Conservation (phyloP, 2,113 vertebrate species). For the Heptranchias perlo region DNA sequence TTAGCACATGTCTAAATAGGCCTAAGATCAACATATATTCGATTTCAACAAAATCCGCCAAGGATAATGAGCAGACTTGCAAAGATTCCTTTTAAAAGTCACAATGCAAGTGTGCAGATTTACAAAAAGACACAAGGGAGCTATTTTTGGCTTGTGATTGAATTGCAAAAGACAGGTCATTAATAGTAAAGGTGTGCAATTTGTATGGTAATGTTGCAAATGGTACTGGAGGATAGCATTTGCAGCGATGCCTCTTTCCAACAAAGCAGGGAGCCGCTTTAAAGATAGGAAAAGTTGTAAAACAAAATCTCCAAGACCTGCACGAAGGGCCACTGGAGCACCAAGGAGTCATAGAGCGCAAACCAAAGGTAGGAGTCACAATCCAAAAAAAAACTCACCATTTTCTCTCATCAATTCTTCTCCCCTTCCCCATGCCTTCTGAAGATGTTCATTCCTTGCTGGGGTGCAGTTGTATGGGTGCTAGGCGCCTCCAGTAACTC, state of each 20-base stretch:
- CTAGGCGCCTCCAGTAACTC: neutral
- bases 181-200: neutral
- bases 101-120: neutral
- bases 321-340: neutral
- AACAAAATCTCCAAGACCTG: neutral
- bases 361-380: neutral
- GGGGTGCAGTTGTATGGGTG: too few relatives aligned
- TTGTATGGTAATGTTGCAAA: neutral
- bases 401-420: neutral
- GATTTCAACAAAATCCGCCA: neutral
- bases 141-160: neutral
- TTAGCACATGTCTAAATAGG: neutral
- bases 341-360: neutral
- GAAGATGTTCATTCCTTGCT: too few relatives aligned
- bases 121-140: neutral
- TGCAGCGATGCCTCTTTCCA: neutral
- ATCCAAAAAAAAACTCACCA: neutral
- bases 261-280: neutral
- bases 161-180: neutral
- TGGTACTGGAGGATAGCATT: neutral
- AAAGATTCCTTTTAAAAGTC: neutral
- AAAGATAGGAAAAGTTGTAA: neutral
- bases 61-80: neutral
- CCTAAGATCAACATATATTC: neutral
- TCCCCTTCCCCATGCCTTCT: too few relatives aligned